These are phyloP conservation scores for Eucidaris tribuloides DNA, from an alignment of 35 echinoderm and acorn worm genomes.

Conservation along the genomic window DNA sequence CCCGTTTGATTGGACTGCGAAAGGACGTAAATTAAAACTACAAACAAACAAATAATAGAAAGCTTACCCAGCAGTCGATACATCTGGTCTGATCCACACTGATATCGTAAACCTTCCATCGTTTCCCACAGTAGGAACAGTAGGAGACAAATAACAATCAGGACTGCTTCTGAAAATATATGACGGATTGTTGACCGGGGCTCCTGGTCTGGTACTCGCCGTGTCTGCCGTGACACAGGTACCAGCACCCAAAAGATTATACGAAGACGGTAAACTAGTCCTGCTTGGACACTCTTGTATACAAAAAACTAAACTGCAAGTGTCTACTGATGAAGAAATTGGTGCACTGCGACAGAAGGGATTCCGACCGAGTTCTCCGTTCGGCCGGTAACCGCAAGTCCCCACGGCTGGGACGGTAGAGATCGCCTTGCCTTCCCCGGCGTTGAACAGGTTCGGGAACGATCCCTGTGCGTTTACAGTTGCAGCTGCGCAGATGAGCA, in stretches of 20 bases:
- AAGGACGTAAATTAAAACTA: too few relatives aligned
- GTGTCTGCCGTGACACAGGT: slow-evolving; percentile 71
- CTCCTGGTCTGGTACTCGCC: slow-evolving; percentile 47
- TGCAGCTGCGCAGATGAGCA: slow-evolving; percentile 13
- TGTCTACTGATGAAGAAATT: slow-evolving; percentile 43
- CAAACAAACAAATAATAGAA: too few relatives aligned
- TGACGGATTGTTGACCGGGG: slow-evolving; percentile 33
- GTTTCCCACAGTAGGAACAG: slow-evolving; percentile 61
- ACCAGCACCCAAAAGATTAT: slow-evolving; percentile 31
- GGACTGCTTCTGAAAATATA: slow-evolving; percentile 67
- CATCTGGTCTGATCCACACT: slow-evolving; percentile 85
- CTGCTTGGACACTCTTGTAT: slow-evolving; percentile 76
- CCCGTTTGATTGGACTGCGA: too few relatives aligned
- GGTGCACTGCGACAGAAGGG: slow-evolving; percentile 90
- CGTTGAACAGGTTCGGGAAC: slow-evolving; percentile 85
- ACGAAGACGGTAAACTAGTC: slow-evolving; percentile 49
- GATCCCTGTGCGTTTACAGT: slow-evolving; percentile 42
- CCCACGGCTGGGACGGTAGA: slow-evolving; percentile 75
- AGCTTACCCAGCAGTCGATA: slow-evolving; percentile 67
- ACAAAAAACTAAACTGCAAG: slow-evolving; percentile 55
- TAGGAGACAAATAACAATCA: slow-evolving; percentile 59
- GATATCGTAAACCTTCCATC: slow-evolving; percentile 80
- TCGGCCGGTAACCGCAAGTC: slow-evolving; percentile 80
- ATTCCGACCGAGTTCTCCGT: slow-evolving; percentile 38
- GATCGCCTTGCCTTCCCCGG: slow-evolving; percentile 67